Percentiles rank a stretch among this genome's conserved stretches.
These are phyloP conservation scores for Stenurella melanura DNA, from an alignment of 2,888 invertebrate species.

Conservation along the genomic window DNA sequence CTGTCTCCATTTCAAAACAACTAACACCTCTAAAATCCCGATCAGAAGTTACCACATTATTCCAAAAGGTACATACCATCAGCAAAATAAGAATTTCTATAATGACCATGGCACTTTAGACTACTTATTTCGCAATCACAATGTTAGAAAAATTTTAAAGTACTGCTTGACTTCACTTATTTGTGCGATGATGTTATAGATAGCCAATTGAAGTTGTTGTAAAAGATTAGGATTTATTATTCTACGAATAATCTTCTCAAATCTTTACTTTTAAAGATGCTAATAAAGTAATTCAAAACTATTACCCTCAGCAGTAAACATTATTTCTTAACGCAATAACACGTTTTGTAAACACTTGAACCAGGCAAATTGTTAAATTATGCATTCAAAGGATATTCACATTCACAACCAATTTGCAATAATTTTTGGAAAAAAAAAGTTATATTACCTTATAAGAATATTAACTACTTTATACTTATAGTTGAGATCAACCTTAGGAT, in stretches of 20 bases:
- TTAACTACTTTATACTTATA: no score
- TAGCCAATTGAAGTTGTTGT: constrained; percentile 26
- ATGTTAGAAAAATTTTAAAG: not conserved
- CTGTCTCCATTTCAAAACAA: no score
- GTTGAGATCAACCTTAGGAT: no score
- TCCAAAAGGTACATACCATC: constrained; percentile 11
- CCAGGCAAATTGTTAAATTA: no score
- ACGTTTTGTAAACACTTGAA: not conserved
- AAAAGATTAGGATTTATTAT: constrained; percentile 36
- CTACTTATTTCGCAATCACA: constrained; percentile 39
- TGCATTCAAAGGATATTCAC: no score
- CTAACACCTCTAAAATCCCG: no score
- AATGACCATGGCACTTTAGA: constrained; percentile 32
- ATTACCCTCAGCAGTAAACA: not conserved
- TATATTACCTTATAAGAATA: no score
- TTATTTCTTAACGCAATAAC: not conserved
- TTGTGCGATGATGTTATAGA: constrained; percentile 24
- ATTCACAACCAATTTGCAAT: no score
- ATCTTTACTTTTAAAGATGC: constrained; percentile 23
- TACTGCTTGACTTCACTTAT: constrained; percentile 17
- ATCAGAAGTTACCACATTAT: not conserved
- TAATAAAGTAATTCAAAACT: constrained; percentile 5
- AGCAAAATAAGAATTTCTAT: constrained; percentile 42
- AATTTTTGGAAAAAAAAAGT: no score
- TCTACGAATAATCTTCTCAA: constrained; percentile 17